Evolutionary conservation across 1,140 invertebrate species (phyloP).

Genomic region (Dendrolimus kikuchii): DNA sequence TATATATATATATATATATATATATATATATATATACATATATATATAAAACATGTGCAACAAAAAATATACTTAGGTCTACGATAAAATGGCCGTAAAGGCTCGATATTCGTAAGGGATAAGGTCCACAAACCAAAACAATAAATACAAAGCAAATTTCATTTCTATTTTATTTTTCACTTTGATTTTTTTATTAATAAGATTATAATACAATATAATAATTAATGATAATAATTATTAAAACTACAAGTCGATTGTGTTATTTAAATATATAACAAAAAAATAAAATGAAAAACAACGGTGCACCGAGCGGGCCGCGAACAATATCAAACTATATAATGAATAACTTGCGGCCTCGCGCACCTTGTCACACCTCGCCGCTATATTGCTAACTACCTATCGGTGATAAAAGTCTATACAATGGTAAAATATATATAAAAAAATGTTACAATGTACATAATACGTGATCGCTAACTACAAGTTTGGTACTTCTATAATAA

Average conservation of each 20-base stretch:
- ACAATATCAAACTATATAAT: conserved; percentile 23
- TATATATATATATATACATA: no score
- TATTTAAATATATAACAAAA: conserved; percentile 71
- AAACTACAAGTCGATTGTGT: conserved; percentile 69
- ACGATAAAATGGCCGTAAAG: no score
- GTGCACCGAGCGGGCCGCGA: conserved; percentile 31
- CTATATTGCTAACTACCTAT: conserved; percentile 56
- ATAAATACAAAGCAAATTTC: conserved; percentile 37
- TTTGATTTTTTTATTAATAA: conserved; percentile 71
- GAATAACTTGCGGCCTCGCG: conserved; percentile 21
- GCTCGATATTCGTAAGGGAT: no score
- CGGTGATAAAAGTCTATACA: conserved; percentile 61
- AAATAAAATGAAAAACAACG: conserved; percentile 60
- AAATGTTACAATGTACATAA: conserved; percentile 69
- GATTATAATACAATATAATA: conserved; percentile 72
- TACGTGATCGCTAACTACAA: conserved; percentile 67
- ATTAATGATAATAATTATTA: conserved; percentile 72
- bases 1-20: no score
- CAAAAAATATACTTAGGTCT: no score
- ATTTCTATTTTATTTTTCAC: conserved; percentile 65
- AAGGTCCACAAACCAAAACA: background rate
- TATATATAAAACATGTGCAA: no score
- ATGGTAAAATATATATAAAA: conserved; percentile 68
- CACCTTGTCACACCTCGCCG: conserved; percentile 50
- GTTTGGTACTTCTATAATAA: conserved; percentile 64